phyloP scores from a whole-genome alignment of 2,888 invertebrate genomes.

The Drosophila aldrichi region DNA sequence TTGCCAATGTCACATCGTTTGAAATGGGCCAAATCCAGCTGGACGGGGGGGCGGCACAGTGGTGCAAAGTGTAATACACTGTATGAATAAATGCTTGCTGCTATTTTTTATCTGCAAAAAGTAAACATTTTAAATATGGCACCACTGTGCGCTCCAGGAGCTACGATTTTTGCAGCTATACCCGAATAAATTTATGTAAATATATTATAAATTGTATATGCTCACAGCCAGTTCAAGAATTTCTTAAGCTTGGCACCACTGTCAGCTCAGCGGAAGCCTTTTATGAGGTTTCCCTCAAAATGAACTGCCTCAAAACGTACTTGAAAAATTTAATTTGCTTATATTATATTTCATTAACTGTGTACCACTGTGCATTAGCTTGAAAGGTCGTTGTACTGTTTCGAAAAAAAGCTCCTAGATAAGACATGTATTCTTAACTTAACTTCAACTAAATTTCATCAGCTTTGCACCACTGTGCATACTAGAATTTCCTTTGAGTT shows the following conservation, averaged over 20 bases:
- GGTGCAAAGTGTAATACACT: not conserved
- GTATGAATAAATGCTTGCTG: no score
- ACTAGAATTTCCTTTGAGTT: not conserved
- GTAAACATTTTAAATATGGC: not conserved
- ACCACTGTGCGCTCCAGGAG: not conserved
- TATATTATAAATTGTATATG: not conserved
- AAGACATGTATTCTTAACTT: not conserved
- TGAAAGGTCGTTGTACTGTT: not conserved
- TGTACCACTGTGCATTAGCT: not conserved
- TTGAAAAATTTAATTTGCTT: not conserved
- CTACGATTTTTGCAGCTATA: not conserved
- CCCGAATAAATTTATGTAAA: not conserved
- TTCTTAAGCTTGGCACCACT: not conserved
- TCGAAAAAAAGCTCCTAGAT: not conserved
- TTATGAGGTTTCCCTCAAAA: no score
- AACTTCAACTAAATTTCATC: not conserved
- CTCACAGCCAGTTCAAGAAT: not conserved
- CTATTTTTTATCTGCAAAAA: no score
- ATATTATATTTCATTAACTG: not conserved
- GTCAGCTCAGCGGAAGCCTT: not conserved
- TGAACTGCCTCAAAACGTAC: no score
- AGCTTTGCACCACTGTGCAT: not conserved
- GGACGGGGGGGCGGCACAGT: conserved; percentile 6
- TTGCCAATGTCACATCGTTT: conserved; percentile 43
- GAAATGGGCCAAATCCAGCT: conserved; percentile 13